Conservation (phyloP, 2,113 vertebrate species). For the Trematocara variabile region DNA sequence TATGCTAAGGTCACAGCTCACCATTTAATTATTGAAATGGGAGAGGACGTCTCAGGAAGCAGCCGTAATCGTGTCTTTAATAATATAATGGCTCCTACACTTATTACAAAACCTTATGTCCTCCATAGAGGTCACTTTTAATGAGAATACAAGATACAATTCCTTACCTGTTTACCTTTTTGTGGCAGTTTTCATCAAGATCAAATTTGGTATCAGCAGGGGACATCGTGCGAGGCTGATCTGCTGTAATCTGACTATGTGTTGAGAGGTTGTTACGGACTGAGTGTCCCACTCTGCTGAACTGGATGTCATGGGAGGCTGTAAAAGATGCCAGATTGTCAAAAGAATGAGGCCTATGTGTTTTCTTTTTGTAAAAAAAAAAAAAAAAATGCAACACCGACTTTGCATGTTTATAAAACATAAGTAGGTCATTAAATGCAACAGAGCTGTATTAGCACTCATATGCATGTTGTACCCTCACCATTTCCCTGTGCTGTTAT, state of each 20-base stretch:
- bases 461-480: conserved; percentile 5
- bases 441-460: background rate
- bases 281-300: background rate
- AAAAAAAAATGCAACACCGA: accelerated
- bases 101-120: conserved; percentile 42
- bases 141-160: conserved; percentile 53
- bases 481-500: background rate
- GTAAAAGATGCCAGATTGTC: background rate
- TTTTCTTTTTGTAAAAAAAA: background rate
- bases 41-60: conserved; percentile 59
- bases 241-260: conserved; percentile 50
- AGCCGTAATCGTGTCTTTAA: conserved; percentile 49
- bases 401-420: background rate
- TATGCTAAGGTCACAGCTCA: conserved; percentile 58
- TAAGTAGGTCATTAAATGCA: background rate
- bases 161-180: conserved; percentile 44
- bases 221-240: conserved; percentile 27
- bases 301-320: background rate
- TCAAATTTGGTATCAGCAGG: conserved; percentile 61
- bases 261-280: conserved; percentile 48
- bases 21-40: conserved; percentile 64
- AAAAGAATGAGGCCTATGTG: background rate
- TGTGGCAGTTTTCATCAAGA: conserved; percentile 67
- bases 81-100: conserved; percentile 42
- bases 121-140: conserved; percentile 66